Conservation (phyloP, 1,140 invertebrate species). For the Drosophila lini region DNA sequence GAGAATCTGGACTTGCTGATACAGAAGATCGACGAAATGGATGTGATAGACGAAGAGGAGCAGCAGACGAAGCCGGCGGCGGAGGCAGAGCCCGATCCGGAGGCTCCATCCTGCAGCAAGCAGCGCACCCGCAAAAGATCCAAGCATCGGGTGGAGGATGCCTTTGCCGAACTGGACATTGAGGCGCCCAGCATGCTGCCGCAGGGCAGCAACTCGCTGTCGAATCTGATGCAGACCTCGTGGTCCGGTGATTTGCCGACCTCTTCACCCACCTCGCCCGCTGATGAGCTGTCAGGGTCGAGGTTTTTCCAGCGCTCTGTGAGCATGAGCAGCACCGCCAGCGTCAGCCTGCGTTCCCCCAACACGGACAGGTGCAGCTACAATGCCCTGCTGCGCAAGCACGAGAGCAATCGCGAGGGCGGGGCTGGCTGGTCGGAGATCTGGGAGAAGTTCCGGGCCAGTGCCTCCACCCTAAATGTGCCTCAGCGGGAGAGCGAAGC, state of each 20-base stretch:
- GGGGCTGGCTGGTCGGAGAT: slow-evolving; percentile 76
- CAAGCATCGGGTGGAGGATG: slow-evolving; percentile 40
- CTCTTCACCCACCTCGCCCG: slow-evolving; percentile 24
- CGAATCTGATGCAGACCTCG: slow-evolving; percentile 79
- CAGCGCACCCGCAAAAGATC: slow-evolving; percentile 38
- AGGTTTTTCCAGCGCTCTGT: slow-evolving; percentile 68
- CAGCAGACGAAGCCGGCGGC: slow-evolving; percentile 13
- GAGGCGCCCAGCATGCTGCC: slow-evolving; percentile 30
- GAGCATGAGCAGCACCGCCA: slow-evolving; percentile 62
- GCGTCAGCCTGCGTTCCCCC: slow-evolving; percentile 66
- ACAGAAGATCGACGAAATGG: slow-evolving; percentile 80
- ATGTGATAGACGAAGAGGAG: slow-evolving; percentile 64
- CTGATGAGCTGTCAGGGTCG: slow-evolving; percentile 28
- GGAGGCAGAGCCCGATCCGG: not conserved
- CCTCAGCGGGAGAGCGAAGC: slow-evolving; percentile 70
- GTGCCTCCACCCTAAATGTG: slow-evolving; percentile 62
- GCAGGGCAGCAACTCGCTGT: slow-evolving; percentile 72
- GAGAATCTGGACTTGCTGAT: slow-evolving; percentile 75
- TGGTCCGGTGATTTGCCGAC: slow-evolving; percentile 68
- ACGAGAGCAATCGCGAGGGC: slow-evolving; percentile 85
- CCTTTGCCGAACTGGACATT: slow-evolving; percentile 38
- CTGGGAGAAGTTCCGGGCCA: slow-evolving; percentile 64
- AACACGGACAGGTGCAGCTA: slow-evolving; percentile 72
- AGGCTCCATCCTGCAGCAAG: slow-evolving; percentile 7
- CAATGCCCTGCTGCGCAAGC: slow-evolving; percentile 73